These are phyloP conservation scores for Lymantria dispar DNA, from an alignment of 2,888 invertebrate species.

Conservation along the genomic window DNA sequence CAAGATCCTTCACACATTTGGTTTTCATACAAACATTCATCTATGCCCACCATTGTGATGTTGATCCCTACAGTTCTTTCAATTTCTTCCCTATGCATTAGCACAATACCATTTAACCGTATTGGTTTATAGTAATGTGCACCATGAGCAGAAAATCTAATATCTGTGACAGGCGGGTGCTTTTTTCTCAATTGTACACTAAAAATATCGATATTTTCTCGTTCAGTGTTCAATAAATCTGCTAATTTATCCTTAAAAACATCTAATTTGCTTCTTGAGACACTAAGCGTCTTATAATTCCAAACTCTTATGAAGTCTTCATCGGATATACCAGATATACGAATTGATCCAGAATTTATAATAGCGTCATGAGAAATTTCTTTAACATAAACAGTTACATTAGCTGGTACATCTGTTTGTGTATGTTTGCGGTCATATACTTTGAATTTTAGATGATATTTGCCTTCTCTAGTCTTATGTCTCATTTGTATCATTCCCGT, in stretches of 20 bases:
- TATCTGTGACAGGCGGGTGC: constrained; percentile 94
- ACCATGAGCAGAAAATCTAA: constrained; percentile 96
- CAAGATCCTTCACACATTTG: constrained; percentile 98
- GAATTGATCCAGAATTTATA: constrained; percentile 95
- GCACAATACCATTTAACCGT: constrained; percentile 95
- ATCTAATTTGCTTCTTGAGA: constrained; percentile 94
- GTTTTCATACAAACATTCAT: constrained; percentile 97
- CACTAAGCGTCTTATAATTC: constrained; percentile 94
- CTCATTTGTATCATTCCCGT: constrained; percentile 98
- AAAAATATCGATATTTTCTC: constrained; percentile 97
- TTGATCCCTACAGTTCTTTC: constrained; percentile 97
- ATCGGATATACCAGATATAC: constrained; percentile 96
- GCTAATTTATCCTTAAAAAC: constrained; percentile 94
- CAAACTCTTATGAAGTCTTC: constrained; percentile 98
- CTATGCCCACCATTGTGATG: constrained; percentile 98
- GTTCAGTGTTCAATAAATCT: constrained; percentile 91
- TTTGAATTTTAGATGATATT: constrained; percentile 90
- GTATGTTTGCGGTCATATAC: constrained; percentile 97
- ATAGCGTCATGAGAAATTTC: constrained; percentile 98
- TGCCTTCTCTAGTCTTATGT: constrained; percentile 94
- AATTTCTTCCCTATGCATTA: constrained; percentile 96
- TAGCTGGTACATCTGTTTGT: constrained; percentile 97
- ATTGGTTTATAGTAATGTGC: constrained; percentile 98
- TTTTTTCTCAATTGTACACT: constrained; percentile 95
- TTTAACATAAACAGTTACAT: constrained; percentile 96